phyloP scores from a whole-genome alignment of 2,888 invertebrate genomes.

The Capitulum mitella region DNA sequence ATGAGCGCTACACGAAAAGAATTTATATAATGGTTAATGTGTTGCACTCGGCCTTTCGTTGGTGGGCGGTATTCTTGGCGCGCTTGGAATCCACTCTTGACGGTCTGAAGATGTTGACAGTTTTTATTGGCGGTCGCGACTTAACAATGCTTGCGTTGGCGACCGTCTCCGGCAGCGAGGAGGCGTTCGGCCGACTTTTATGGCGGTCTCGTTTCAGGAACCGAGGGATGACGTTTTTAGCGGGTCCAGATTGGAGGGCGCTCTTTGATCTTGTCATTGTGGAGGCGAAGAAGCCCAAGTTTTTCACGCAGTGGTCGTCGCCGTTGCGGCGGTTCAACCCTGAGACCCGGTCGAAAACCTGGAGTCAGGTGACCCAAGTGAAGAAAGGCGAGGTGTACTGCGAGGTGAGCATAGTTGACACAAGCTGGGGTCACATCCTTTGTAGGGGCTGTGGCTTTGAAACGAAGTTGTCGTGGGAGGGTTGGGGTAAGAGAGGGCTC shows the following conservation, averaged over 20 bases:
- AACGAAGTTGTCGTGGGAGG: too few species aligned
- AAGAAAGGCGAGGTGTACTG: constrained; percentile 86
- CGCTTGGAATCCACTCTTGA: background rate
- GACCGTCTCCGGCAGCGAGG: too few species aligned
- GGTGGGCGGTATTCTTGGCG: background rate
- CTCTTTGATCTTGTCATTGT: constrained; percentile 91
- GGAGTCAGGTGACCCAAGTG: constrained; percentile 80
- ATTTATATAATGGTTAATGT: background rate
- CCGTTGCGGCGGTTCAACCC: constrained; percentile 85
- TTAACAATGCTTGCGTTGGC: too few species aligned
- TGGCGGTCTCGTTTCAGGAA: constrained; percentile 70
- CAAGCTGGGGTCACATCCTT: too few species aligned
- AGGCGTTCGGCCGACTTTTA: background rate
- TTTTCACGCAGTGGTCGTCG: constrained; percentile 85
- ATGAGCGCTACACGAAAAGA: background rate
- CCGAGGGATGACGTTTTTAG: constrained; percentile 80
- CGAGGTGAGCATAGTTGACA: constrained; percentile 66
- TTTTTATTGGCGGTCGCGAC: too few species aligned
- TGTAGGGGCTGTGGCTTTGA: too few species aligned
- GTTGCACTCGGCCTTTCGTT: background rate
- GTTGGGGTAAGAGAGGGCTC: too few species aligned
- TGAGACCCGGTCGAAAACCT: constrained; percentile 68
- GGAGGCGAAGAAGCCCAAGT: constrained; percentile 89
- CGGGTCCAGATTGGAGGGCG: constrained; percentile 80
- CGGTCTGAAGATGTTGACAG: too few species aligned